Conservation (phyloP, 2,888 invertebrate species). For the Tenodera sinensis region DNA sequence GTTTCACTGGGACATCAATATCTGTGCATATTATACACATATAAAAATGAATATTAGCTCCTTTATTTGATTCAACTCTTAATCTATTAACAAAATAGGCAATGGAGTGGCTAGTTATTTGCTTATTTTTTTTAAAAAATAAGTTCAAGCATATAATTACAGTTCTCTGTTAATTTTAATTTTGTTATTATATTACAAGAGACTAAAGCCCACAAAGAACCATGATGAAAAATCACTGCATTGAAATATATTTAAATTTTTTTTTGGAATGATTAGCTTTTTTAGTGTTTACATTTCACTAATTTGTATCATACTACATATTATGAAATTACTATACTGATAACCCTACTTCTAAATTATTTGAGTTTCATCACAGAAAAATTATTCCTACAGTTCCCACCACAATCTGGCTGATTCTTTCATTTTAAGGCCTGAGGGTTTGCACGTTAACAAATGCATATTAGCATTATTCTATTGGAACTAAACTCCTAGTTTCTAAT, state of each 20-base stretch:
- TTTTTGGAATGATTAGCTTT: not conserved
- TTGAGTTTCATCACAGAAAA: not conserved
- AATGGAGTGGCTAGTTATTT: not conserved
- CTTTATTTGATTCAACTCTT: not conserved
- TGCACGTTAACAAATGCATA: not conserved
- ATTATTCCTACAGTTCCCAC: not conserved
- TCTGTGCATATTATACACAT: not conserved
- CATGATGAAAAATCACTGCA: not conserved
- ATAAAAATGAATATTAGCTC: not conserved
- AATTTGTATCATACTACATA: not conserved
- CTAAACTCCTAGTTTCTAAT: not conserved
- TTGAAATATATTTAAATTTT: not conserved
- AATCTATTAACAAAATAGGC: not conserved
- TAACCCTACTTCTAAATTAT: not conserved
- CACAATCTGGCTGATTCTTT: not conserved
- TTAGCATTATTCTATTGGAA: not conserved
- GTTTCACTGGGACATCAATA: not conserved
- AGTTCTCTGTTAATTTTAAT: not conserved
- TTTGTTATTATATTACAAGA: not conserved
- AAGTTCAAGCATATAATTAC: not conserved
- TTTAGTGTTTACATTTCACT: not conserved
- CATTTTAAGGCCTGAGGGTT: not conserved
- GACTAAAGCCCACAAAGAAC: not conserved
- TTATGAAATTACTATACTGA: not conserved
- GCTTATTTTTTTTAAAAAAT: conserved; percentile 5